These are phyloP conservation scores for Tigriopus japonicus DNA, from an alignment of 1,140 invertebrate species.

Conservation along the genomic window DNA sequence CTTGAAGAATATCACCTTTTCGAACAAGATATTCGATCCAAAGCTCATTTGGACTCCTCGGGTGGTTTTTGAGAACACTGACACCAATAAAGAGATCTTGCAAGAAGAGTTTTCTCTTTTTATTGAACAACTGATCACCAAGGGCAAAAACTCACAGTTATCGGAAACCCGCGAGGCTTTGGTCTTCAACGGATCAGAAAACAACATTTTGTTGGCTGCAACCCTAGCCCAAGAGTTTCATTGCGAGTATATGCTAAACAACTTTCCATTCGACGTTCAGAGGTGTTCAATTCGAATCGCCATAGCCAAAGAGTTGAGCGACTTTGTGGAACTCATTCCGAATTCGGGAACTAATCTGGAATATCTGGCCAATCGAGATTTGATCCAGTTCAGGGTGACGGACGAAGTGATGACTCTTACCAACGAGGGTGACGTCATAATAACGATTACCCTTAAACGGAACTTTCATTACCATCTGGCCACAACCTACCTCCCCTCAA, in stretches of 20 bases:
- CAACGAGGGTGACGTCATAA: not conserved
- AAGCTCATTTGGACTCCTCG: not conserved
- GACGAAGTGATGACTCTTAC: not conserved
- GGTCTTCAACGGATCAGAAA: not conserved
- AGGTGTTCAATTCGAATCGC: not conserved
- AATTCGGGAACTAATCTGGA: not conserved
- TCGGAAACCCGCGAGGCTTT: not conserved
- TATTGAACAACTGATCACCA: not conserved
- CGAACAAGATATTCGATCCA: not conserved
- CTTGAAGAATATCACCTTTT: not conserved
- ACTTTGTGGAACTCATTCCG: not conserved
- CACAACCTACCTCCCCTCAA: not conserved
- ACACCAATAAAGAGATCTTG: not conserved
- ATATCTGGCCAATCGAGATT: not conserved
- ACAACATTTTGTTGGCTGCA: not conserved
- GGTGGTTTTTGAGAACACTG: not conserved
- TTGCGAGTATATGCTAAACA: not conserved
- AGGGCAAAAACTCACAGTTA: not conserved
- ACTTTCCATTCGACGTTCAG: not conserved
- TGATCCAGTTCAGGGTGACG: not conserved
- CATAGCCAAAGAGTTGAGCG: not conserved
- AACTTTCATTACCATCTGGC: not conserved
- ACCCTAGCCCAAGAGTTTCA: not conserved
- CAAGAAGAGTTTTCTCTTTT: not conserved
- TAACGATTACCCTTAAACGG: not conserved